Percentiles rank a stretch among this genome's conserved stretches.
Evolutionary conservation across 2,888 invertebrate species (phyloP).

Genomic region (Trissoscelio sp.): DNA sequence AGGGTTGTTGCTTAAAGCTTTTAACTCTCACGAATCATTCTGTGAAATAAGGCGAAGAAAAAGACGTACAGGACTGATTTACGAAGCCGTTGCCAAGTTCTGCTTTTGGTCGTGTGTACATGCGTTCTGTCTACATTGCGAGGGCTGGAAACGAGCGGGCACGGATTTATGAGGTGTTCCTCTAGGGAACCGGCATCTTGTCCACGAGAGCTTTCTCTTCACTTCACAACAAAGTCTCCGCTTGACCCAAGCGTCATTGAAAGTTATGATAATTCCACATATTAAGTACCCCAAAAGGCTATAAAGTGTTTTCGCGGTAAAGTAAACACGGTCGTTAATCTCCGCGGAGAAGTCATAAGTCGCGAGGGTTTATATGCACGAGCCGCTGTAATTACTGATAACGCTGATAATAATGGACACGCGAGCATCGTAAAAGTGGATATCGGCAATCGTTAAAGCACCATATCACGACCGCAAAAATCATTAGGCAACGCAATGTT

Average conservation of each 20-base stretch:
- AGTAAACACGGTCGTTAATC: conserved; percentile 69
- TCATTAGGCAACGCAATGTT: conserved; percentile 12
- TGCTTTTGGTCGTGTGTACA: conserved; percentile 70
- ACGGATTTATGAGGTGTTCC: conserved; percentile 80
- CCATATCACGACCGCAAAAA: conserved; percentile 21
- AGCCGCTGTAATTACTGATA: conserved; percentile 74
- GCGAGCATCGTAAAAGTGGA: conserved; percentile 68
- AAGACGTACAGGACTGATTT: conserved; percentile 79
- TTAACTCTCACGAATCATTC: conserved; percentile 67
- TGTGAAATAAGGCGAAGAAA: conserved; percentile 71
- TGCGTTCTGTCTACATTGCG: conserved; percentile 72
- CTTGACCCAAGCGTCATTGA: conserved; percentile 43
- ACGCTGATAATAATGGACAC: conserved; percentile 75
- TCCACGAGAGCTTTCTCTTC: conserved; percentile 40
- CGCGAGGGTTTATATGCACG: conserved; percentile 63
- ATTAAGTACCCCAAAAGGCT: conserved; percentile 34
- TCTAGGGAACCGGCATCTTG: conserved; percentile 74
- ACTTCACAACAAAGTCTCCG: conserved; percentile 41
- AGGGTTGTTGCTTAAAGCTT: not conserved
- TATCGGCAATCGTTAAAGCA: conserved; percentile 22
- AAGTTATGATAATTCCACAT: conserved; percentile 18
- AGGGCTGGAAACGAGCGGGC: conserved; percentile 22
- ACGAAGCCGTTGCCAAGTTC: conserved; percentile 73
- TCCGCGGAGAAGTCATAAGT: conserved; percentile 52
- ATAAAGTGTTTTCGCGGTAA: conserved; percentile 54